Base-by-base conservation (phyloP, 1,140 invertebrate genomes). In the Brachionus paranguensis region DNA sequence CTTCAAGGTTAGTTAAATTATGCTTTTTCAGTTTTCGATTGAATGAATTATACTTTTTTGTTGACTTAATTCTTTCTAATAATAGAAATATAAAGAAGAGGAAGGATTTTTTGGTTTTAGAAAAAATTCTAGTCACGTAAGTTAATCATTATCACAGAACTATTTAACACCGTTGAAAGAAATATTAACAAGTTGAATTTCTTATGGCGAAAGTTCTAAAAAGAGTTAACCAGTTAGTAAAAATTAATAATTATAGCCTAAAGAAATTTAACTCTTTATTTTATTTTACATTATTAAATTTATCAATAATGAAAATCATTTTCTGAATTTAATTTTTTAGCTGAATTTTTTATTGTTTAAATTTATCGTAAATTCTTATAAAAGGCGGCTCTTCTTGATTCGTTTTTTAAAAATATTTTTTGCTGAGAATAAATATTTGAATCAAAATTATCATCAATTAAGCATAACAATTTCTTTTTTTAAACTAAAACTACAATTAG, bases 41-140 rank as follows among this genome's bases (percentile, higher is more conserved):
- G 1, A 50, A 50, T 76, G 20, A 50, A 50, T 50, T 76, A 17
- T 12, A 76, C 53, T 50, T 76, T 76, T 27, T 27, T 24, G 24
- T 24, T n/a, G n/a, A 43, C 11, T 76, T 7, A 12, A 17, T 45
- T 20, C 0, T 74, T 74, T 45, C 6, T 20, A 10, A 17, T 33
- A 70, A 27, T 53, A 76, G 72, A 76, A 76, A 76, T 76, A 76
- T 76, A 76, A 76, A 29, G 72, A 76, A n/a, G 72, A 76, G 45
- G 72, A 76, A 76, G 72, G 27, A 41, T 50, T 24, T 20, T 43
- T 43, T 41, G 37, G 37, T 20, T 37, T 70, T 33, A 70, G 37
- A 70, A 70, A 70, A 50, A 27, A 12, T 14, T 47, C 72, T 29
- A 76, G 72, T 76, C 72, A 29, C 45, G 72, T 76, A 76, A 76